phyloP scores from a whole-genome alignment of 2,888 invertebrate genomes.

The Drosophila siamana region DNA sequence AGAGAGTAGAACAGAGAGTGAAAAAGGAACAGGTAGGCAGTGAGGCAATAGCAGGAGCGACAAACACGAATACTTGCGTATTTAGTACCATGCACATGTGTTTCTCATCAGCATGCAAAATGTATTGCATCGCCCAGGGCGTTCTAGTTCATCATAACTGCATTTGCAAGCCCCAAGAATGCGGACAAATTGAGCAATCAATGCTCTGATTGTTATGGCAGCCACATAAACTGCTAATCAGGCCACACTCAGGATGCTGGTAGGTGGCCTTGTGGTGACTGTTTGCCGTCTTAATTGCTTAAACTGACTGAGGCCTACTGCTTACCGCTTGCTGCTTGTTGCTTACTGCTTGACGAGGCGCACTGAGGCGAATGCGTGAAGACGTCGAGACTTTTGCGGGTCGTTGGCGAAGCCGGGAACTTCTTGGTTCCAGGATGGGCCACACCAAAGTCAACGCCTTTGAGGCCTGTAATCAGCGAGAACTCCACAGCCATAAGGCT shows the following conservation, averaged over 20 bases:
- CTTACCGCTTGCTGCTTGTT: background rate
- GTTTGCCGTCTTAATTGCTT: conserved; percentile 66
- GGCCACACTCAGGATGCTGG: conserved; percentile 31
- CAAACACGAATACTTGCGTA: background rate
- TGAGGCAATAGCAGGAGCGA: conserved; percentile 12
- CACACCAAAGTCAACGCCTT: conserved; percentile 21
- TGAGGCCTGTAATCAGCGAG: conserved; percentile 45
- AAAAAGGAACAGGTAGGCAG: background rate
- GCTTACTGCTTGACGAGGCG: conserved; percentile 47
- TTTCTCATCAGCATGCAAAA: conserved; percentile 3
- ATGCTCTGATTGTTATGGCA: conserved; percentile 21
- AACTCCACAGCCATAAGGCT: conserved; percentile 40
- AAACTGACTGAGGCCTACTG: conserved; percentile 34
- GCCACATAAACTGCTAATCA: conserved; percentile 54
- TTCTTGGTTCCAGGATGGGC: background rate
- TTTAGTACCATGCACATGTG: background rate
- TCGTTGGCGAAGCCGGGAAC: too few species aligned
- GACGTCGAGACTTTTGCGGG: conserved; percentile 32
- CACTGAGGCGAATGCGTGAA: conserved; percentile 69
- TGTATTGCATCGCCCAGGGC: conserved; percentile 10
- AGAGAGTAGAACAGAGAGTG: background rate
- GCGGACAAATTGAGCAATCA: conserved; percentile 46
- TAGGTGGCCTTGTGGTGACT: conserved; percentile 25
- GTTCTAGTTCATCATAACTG: conserved; percentile 22
- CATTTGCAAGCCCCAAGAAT: conserved; percentile 32